Conservation (phyloP, 2,888 invertebrate genomes). For the Linyphia triangularis region DNA sequence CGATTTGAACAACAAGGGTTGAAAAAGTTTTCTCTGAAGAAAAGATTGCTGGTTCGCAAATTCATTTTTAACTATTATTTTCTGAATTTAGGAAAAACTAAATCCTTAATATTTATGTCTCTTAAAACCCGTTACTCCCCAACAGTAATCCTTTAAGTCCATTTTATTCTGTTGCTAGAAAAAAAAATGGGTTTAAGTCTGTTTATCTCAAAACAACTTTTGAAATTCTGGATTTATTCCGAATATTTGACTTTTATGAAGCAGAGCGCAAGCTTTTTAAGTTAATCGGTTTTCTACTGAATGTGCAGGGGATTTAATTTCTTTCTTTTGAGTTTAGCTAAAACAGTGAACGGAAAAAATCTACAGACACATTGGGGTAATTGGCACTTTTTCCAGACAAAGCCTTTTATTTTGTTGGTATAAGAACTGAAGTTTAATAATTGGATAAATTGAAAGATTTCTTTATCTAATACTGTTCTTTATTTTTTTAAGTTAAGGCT, state of each 20-base stretch:
- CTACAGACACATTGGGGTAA: too few species aligned
- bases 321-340: too few species aligned
- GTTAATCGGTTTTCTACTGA: too few species aligned
- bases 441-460: too few species aligned
- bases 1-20: too few species aligned
- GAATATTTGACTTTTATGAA: not conserved
- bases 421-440: too few species aligned
- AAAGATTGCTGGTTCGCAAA: not conserved
- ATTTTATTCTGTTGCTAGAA: not conserved
- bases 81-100: not conserved
- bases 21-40: not conserved
- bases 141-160: not conserved
- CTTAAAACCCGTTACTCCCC: conserved; percentile 12
- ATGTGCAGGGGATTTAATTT: too few species aligned
- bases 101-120: conserved; percentile 43
- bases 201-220: not conserved
- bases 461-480: too few species aligned
- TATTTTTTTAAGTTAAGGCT: too few species aligned
- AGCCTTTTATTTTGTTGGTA: too few species aligned
- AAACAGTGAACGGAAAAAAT: too few species aligned
- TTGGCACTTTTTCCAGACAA: too few species aligned
- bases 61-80: conserved; percentile 9
- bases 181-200: not conserved
- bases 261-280: not conserved
- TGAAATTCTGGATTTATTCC: conserved; percentile 5